Conservation (phyloP, 2,797 vertebrate species). For the Todus mexicanus region DNA sequence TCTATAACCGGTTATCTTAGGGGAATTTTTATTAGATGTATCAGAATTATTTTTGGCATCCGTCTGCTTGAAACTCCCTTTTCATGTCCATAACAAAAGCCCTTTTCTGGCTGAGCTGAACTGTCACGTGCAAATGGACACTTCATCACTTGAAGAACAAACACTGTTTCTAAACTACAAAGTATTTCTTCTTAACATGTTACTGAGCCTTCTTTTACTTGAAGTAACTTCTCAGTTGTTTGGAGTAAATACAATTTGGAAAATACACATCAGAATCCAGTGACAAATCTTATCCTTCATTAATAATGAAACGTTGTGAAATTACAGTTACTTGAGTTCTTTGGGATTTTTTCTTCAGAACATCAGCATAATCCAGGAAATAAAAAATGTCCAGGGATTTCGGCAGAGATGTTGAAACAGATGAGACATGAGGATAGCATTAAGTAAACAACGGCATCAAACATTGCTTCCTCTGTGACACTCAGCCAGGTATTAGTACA, state of each 20-base stretch:
- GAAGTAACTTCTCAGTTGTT: background rate
- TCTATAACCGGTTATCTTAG: background rate
- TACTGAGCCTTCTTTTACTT: background rate
- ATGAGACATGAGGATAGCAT: background rate
- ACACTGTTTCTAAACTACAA: background rate
- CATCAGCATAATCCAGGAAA: conserved; percentile 19
- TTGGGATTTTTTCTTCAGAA: background rate
- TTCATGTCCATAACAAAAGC: conserved; percentile 16
- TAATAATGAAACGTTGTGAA: conserved; percentile 2
- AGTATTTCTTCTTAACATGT: background rate
- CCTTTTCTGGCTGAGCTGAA: conserved; percentile 31
- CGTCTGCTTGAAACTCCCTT: conserved; percentile 11
- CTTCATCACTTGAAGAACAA: conserved; percentile 27
- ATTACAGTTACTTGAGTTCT: conserved; percentile 1
- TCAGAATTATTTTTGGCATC: conserved; percentile 58
- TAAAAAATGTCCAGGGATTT: conserved; percentile 19
- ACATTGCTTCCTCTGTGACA: background rate
- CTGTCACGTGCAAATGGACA: background rate
- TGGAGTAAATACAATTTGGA: background rate
- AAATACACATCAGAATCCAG: background rate
- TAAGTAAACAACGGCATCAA: background rate
- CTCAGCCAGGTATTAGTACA: background rate
- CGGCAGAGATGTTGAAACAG: conserved; percentile 28
- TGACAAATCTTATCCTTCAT: background rate
- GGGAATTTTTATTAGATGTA: conserved; percentile 25